phyloP scores from a whole-genome alignment of 35 echinoderm and acorn worm genomes.

The Stichopus chloronotus region DNA sequence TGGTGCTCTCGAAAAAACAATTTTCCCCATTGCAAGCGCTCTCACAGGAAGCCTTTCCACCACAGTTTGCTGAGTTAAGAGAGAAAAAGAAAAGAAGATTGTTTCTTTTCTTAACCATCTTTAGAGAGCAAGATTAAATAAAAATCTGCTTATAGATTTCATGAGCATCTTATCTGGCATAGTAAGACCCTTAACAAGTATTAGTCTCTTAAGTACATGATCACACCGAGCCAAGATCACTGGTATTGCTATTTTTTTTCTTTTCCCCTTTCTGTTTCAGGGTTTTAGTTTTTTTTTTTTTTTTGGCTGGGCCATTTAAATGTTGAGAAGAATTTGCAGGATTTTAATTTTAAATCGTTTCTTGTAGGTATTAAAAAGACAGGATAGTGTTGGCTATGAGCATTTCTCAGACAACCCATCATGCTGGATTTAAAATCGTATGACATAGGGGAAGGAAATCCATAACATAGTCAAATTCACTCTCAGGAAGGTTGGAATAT shows the following conservation, averaged over 20 bases:
- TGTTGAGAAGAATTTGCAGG: background rate
- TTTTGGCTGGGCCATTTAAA: background rate
- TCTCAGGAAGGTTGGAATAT: background rate
- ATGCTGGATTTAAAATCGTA: background rate
- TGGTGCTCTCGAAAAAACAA: too few relatives aligned
- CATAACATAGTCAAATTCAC: background rate
- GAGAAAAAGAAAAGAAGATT: background rate
- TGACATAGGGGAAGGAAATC: background rate
- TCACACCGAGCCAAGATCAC: background rate
- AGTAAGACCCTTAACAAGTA: slow-evolving; percentile 20
- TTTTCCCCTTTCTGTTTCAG: too few relatives aligned
- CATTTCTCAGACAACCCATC: background rate
- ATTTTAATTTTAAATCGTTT: slow-evolving; percentile 2
- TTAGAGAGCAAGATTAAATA: slow-evolving; percentile 6
- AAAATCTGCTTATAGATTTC: background rate
- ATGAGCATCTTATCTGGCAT: slow-evolving; percentile 1
- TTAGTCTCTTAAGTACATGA: background rate
- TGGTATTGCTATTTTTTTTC: too few relatives aligned
- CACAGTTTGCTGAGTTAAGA: background rate
- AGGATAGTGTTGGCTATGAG: background rate
- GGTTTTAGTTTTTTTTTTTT: too few relatives aligned
- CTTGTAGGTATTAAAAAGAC: background rate
- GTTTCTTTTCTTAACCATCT: background rate
- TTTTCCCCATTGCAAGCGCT: background rate
- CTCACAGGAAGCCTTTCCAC: background rate